These are phyloP conservation scores for Anadara kagoshimensis DNA, from an alignment of 1,140 invertebrate genomes.

Conservation along the genomic window DNA sequence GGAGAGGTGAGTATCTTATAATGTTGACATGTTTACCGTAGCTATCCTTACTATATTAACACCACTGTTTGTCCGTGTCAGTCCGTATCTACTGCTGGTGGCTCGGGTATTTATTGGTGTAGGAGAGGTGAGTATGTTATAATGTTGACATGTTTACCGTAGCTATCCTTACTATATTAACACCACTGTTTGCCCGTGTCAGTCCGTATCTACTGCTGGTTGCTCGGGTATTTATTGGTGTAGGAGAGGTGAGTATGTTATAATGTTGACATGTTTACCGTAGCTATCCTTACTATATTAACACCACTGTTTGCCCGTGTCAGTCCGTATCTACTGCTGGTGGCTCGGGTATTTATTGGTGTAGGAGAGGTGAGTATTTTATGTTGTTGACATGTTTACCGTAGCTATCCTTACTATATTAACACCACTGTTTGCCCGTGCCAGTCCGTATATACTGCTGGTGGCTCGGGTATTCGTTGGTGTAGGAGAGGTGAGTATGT, in stretches of 20 bases:
- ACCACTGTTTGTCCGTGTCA: slow-evolving; percentile 82
- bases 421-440: slow-evolving; percentile 85
- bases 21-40: slow-evolving; percentile 84
- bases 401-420: slow-evolving; percentile 89
- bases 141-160: slow-evolving; percentile 84
- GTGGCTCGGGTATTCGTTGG: slow-evolving; percentile 72
- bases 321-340: slow-evolving; percentile 68
- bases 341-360: slow-evolving; percentile 72
- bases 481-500: slow-evolving; percentile 67
- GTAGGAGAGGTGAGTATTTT: slow-evolving; percentile 67
- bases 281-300: slow-evolving; percentile 87
- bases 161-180: slow-evolving; percentile 87
- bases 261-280: slow-evolving; percentile 83
- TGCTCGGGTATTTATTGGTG: slow-evolving; percentile 71
- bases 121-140: slow-evolving; percentile 62
- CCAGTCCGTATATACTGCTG: slow-evolving; percentile 68
- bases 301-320: slow-evolving; percentile 85
- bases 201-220: slow-evolving; percentile 69
- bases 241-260: slow-evolving; percentile 66
- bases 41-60: slow-evolving; percentile 89
- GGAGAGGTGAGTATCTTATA: slow-evolving; percentile 62
- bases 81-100: slow-evolving; percentile 68
- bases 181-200: slow-evolving; percentile 83
- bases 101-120: slow-evolving; percentile 73
- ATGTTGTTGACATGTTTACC: slow-evolving; percentile 81